Conservation (phyloP, 2,113 vertebrate genomes). For the Chaetops frenatus region DNA sequence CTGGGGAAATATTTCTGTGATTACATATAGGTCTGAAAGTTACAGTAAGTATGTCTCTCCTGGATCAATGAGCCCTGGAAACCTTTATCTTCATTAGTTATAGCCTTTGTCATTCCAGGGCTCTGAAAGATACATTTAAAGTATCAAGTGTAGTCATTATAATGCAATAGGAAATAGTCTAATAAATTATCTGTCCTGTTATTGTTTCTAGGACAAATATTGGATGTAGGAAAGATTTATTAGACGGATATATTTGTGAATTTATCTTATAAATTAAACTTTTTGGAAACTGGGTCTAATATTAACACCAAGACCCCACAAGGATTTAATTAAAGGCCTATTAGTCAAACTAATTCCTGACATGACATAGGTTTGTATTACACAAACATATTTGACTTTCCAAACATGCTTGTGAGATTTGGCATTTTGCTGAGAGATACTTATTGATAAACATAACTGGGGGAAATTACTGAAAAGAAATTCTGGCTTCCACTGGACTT, state of each 20-base stretch:
- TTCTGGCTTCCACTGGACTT: background rate
- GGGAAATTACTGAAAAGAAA: constrained; percentile 65
- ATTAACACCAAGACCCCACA: constrained; percentile 74
- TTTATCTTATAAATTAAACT: constrained; percentile 75
- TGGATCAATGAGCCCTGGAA: constrained; percentile 24
- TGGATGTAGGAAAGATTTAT: constrained; percentile 64
- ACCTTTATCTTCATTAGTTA: constrained; percentile 47
- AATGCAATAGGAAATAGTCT: constrained; percentile 44
- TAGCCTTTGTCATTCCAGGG: background rate
- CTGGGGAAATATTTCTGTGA: constrained; percentile 41
- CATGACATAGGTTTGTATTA: constrained; percentile 76
- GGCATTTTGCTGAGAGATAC: constrained; percentile 68
- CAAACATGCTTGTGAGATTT: constrained; percentile 66
- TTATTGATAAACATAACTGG: constrained; percentile 71
- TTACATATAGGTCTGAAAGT: constrained; percentile 43
- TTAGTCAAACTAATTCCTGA: constrained; percentile 79
- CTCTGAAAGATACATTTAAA: background rate
- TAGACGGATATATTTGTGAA: constrained; percentile 45
- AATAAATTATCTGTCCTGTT: constrained; percentile 58
- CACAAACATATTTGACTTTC: constrained; percentile 75
- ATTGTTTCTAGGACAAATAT: constrained; percentile 45
- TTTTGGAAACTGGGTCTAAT: constrained; percentile 57
- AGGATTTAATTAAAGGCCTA: constrained; percentile 78
- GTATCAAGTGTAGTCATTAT: background rate
- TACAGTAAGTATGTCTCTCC: background rate